Base-by-base conservation (phyloP, 2,888 invertebrate species). In the Harpalus rufipes region DNA sequence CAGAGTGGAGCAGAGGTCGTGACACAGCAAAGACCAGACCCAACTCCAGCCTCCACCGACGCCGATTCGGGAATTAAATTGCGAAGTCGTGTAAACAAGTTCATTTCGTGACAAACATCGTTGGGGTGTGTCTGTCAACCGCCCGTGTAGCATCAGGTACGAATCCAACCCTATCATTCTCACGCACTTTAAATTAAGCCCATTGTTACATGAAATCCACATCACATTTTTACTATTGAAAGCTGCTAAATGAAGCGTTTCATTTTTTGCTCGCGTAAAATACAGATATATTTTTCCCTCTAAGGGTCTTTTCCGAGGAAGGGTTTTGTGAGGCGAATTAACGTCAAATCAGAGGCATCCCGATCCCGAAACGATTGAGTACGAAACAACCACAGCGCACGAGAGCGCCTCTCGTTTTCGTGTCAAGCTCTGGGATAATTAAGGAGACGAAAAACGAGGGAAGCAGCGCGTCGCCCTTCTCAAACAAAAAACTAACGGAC, bases 51-150 rank as follows among this genome's bases (percentile, higher is more conserved):
- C 41, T 25, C 39, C 3, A 21, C 21, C 21, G 21, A 21, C 56
- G 41, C 68, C 65, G 68, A 68, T 68, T 21, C 79, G n/a, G 58
- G 80, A 79, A 85, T 85, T 85, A 85, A 80, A 85, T 85, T 85
- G 85, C 85, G 68, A 85, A 79, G 68, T 72, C 85, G 85, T 85
- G 85, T 85, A 85, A 85, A 85, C 85, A 85, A 85, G 68, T 85
- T 85, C 85, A 85, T 85, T 85, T 85, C 78, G 85, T 85, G 80
- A 85, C 85, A 80, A 85, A 85, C 85, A 85, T 80, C 68, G 72
- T 80, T 68, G 85, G 85, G 85, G 85, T 80, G 85, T 85, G 85
- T 68, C 78, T 32, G n/a, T 39, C 68, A 39, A 8, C 68, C n/a
- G 39, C 7, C 32, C 39, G n/a, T 39, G 32, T 4, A 39, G 8